Base-by-base conservation (phyloP, 2,797 vertebrate species). In the Cottoperca gobio region DNA sequence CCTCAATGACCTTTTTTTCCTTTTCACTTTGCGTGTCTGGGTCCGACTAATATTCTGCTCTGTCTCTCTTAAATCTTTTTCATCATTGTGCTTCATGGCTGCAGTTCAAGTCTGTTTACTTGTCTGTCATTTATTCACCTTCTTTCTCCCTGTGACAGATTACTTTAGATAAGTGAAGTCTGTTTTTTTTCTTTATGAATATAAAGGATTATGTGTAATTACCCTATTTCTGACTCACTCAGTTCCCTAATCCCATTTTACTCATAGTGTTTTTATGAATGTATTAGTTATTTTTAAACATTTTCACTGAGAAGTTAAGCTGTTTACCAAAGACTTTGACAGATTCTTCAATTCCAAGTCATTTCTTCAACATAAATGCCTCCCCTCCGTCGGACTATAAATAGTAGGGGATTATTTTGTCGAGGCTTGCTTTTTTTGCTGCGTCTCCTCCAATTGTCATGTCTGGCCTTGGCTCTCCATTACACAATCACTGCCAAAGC, bases 191-290 rank as follows among this genome's bases (percentile, higher is more conserved):
- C 45, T 54, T 78, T 50, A 57, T 70, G 65, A 86, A 82, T 75
- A 78, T 78, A 73, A 88, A 86, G 78, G 83, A 88, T 90, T 86
- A 87, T 82, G 61, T 68, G 78, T 91, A 90, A 89, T 91, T 92
- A 90, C 62, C 39, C 71, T 39, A 55, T 81, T 85, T 88, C 73
- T 84, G 83, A 79, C 73, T 77, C 75, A 81, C 71, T 81, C 81
- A 67, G 87, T 90, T 83, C 87, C 70, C 59, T 87, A 88, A 92
- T 90, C 89, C 91, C 78, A 81, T 90, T 91, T 78, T 73, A 87
- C 70, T 86, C 75, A 46, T 78, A 63, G 58, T 68, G 73, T 89
- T 85, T 80, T 80, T 78, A 63, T 86, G 79, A 78, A 70, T 80
- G 61, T 78, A 71, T 69, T 78, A 61, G 81, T 79, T 86, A 80